A percentile compares a stretch with the other conserved stretches of the same genome.
Conservation (phyloP, 2,888 invertebrate species). For the Esperia sulphurella region DNA sequence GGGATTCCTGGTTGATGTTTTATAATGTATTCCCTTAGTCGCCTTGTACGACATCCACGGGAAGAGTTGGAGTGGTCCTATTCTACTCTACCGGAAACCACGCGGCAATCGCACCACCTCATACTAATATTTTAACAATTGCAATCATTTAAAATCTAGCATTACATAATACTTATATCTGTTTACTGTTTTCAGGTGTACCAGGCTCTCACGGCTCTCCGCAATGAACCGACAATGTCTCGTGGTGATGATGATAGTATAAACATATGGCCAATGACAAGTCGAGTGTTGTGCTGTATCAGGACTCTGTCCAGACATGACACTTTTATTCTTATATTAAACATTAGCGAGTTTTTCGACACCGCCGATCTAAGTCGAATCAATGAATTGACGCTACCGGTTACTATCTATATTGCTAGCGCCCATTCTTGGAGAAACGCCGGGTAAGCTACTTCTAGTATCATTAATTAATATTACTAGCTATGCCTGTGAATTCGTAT, state of each 20-base stretch:
- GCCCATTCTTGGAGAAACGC: constrained; percentile 32
- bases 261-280: constrained; percentile 44
- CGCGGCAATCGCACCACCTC: too few species aligned
- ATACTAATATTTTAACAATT: too few species aligned
- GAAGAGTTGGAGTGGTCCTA: too few species aligned
- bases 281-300: constrained; percentile 29
- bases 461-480: too few species aligned
- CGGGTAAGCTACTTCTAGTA: too few species aligned
- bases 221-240: constrained; percentile 39
- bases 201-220: constrained; percentile 69
- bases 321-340: constrained; percentile 57
- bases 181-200: constrained; percentile 59
- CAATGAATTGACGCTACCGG: constrained; percentile 27
- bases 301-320: constrained; percentile 29
- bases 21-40: too few species aligned
- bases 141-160: too few species aligned
- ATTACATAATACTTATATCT: too few species aligned
- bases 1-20: too few species aligned
- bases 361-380: constrained; percentile 44
- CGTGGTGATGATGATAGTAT: constrained; percentile 52
- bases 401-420: constrained; percentile 39
- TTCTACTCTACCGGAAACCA: too few species aligned
- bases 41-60: too few species aligned
- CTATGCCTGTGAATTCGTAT: too few species aligned
- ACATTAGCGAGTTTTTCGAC: constrained; percentile 56